Conservation (phyloP, 2,888 invertebrate genomes). For the Mactromeris polynyma region DNA sequence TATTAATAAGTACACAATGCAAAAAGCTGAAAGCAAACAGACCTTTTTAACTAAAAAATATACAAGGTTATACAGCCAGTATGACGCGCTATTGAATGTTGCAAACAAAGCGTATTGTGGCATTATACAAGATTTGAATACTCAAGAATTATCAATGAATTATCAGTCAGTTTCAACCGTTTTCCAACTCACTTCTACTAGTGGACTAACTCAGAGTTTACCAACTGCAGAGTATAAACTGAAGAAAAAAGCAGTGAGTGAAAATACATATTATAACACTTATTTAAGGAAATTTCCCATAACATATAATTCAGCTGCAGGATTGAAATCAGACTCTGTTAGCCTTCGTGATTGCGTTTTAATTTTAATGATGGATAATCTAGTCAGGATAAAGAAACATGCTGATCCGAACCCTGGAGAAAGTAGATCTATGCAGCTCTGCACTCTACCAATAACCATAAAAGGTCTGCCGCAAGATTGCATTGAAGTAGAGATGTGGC, state of each 20-base stretch:
- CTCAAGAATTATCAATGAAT: no score
- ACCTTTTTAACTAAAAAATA: no score
- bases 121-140: no score
- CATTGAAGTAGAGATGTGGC: no score
- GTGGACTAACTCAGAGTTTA: conserved; percentile 9
- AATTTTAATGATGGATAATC: background rate
- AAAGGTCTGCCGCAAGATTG: conserved; percentile 44
- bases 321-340: background rate
- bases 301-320: conserved; percentile 10
- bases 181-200: background rate
- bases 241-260: background rate
- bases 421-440: conserved; percentile 30
- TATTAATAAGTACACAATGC: no score
- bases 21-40: no score
- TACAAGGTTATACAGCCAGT: no score
- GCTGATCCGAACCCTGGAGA: conserved; percentile 11
- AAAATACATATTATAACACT: conserved; percentile 17
- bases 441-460: conserved; percentile 44
- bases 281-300: conserved; percentile 8
- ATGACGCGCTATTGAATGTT: no score
- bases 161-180: no score
- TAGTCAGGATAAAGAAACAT: conserved; percentile 1
- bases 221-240: background rate
- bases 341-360: background rate
- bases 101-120: no score